phyloP scores from a whole-genome alignment of 1,140 invertebrate species.

The Thalassaphorura encarpata region DNA sequence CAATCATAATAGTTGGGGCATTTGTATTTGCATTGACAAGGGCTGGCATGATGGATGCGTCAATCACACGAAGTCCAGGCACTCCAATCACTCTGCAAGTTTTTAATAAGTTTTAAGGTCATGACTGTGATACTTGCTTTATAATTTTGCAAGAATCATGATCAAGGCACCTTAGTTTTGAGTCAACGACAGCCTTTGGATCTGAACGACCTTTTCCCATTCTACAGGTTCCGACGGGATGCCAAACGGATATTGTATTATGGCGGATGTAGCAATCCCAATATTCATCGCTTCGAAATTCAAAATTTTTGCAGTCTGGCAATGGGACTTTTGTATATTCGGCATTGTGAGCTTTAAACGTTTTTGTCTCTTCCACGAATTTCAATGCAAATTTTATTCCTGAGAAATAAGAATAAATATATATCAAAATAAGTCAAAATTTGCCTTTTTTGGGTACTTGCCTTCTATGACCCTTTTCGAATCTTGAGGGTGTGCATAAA shows the following conservation, averaged over 20 bases:
- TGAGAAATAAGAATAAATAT: background rate
- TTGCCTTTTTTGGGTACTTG: background rate
- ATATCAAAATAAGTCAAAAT: background rate
- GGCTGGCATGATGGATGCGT: constrained; percentile 40
- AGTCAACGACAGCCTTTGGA: constrained; percentile 14
- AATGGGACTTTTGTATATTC: constrained; percentile 8
- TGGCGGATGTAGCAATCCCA: constrained; percentile 11
- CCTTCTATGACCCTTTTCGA: constrained; percentile 13
- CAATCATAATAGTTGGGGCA: constrained; percentile 36
- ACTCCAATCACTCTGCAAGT: constrained; percentile 35
- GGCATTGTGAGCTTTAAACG: constrained; percentile 1
- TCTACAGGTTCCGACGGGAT: constrained; percentile 7
- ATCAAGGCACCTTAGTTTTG: constrained; percentile 8
- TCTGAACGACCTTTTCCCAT: constrained; percentile 5
- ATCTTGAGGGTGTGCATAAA: constrained; percentile 26
- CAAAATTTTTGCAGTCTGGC: constrained; percentile 2
- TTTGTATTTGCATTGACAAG: constrained; percentile 47
- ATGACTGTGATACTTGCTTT: background rate
- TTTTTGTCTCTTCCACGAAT: constrained; percentile 12
- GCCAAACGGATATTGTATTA: background rate
- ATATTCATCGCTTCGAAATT: constrained; percentile 12
- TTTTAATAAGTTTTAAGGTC: background rate
- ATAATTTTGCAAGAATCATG: background rate
- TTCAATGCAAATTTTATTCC: constrained; percentile 9
- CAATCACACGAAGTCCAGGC: constrained; percentile 36